phyloP scores from a whole-genome alignment of 2,888 invertebrate species.

The Pherbina coryleti region DNA sequence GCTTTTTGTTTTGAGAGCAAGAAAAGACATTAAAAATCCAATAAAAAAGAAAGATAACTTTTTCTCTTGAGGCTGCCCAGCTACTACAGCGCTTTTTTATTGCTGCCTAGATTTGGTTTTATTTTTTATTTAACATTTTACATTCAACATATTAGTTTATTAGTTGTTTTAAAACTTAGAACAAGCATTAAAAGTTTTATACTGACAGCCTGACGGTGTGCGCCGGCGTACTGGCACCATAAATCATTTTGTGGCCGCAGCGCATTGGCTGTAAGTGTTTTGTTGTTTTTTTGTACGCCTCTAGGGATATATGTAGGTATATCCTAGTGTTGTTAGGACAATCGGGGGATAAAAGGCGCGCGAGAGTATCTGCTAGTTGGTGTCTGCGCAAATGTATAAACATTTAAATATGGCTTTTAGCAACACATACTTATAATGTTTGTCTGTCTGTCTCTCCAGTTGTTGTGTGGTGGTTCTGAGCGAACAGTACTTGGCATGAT shows the following conservation, averaged over 20 bases:
- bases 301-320: no score
- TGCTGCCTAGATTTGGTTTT: neutral
- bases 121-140: neutral
- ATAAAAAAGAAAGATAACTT: no score
- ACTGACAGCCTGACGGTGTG: conserved; percentile 50
- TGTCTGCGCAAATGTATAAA: conserved; percentile 5
- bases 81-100: neutral
- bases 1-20: neutral
- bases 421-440: conserved; percentile 17
- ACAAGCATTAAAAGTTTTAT: conserved; percentile 48
- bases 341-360: no score
- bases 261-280: neutral
- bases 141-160: conserved; percentile 48
- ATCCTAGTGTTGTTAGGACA: no score
- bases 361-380: neutral
- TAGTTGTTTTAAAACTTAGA: conserved; percentile 49
- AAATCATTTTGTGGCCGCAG: conserved; percentile 56
- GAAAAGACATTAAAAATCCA: no score
- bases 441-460: conserved; percentile 3
- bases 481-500: conserved; percentile 4
- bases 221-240: conserved; percentile 65
- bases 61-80: neutral
- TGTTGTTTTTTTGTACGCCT: neutral
- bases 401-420: conserved; percentile 31
- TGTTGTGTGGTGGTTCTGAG: neutral